Evolutionary conservation across 2,113 vertebrate species (phyloP).

Genomic region (Cryptomyrus ogoouensis): DNA sequence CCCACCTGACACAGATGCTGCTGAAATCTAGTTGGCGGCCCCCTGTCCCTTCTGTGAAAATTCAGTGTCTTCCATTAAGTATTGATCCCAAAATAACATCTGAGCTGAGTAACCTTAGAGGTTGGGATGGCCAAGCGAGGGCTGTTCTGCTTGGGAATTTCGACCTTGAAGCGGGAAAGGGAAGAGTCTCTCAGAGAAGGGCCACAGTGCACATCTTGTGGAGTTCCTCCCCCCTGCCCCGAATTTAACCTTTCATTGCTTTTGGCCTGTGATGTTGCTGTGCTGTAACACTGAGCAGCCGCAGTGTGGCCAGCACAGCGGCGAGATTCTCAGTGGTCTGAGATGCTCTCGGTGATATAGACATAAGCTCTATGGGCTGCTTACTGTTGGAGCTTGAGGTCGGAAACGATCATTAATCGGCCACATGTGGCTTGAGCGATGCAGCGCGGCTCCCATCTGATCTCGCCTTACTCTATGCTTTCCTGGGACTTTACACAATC

Average conservation of each 20-base stretch:
- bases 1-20: slow-evolving; percentile 26
- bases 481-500: background rate
- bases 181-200: slow-evolving; percentile 26
- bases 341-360: background rate
- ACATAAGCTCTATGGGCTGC: background rate
- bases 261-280: background rate
- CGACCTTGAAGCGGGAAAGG: slow-evolving; percentile 28
- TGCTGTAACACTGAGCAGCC: background rate
- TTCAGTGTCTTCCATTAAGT: slow-evolving; percentile 51
- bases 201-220: background rate
- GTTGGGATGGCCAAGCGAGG: slow-evolving; percentile 23
- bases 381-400: background rate
- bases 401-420: background rate
- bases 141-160: background rate
- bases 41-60: slow-evolving; percentile 35
- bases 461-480: background rate
- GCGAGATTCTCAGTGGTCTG: background rate
- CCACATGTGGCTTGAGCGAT: background rate
- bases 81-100: slow-evolving; percentile 63
- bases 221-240: background rate
- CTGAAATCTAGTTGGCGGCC: slow-evolving; percentile 46
- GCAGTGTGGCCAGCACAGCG: no score
- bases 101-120: slow-evolving; percentile 50
- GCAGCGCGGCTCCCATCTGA: no score
- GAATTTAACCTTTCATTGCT: background rate